Conservation (phyloP, 2,888 invertebrate species). For the Trissolcus brochymenae region DNA sequence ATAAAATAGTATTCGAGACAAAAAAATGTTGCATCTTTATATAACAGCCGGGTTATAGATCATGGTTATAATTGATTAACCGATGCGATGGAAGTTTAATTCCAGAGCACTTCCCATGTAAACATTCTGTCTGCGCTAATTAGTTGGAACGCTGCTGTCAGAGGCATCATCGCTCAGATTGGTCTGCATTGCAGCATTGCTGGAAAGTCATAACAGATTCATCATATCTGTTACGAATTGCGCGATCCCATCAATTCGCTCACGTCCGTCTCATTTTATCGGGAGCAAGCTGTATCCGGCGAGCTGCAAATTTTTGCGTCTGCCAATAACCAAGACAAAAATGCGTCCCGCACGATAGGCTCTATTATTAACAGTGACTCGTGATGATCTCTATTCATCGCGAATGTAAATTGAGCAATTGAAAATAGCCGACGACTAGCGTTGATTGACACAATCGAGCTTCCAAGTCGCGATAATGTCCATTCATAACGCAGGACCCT, state of each 20-base stretch:
- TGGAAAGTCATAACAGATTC: conserved; percentile 11
- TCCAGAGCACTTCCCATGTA: conserved; percentile 39
- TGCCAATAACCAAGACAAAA: neutral
- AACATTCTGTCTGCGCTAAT: conserved; percentile 31
- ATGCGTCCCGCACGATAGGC: neutral
- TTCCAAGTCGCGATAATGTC: conserved; percentile 31
- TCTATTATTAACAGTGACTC: conserved; percentile 26
- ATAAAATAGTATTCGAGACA: conserved; percentile 16
- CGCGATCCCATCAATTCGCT: conserved; percentile 3
- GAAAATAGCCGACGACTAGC: conserved; percentile 18
- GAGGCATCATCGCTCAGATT: conserved; percentile 30
- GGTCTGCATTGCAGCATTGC: conserved; percentile 25
- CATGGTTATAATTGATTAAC: conserved; percentile 48
- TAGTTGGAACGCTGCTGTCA: conserved; percentile 36
- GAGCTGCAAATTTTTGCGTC: too few relatives aligned
- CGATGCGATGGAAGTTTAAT: conserved; percentile 36
- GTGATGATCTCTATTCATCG: conserved; percentile 6
- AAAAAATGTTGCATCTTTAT: conserved; percentile 28
- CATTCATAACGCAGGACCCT: conserved; percentile 32
- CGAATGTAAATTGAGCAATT: conserved; percentile 35
- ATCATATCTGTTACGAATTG: conserved; percentile 20
- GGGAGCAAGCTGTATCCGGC: too few relatives aligned
- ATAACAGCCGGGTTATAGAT: conserved; percentile 44
- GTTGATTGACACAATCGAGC: conserved; percentile 19
- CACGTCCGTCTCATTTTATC: neutral